Conservation (phyloP, 2,113 vertebrate genomes). For the Thamnophis sirtalis region DNA sequence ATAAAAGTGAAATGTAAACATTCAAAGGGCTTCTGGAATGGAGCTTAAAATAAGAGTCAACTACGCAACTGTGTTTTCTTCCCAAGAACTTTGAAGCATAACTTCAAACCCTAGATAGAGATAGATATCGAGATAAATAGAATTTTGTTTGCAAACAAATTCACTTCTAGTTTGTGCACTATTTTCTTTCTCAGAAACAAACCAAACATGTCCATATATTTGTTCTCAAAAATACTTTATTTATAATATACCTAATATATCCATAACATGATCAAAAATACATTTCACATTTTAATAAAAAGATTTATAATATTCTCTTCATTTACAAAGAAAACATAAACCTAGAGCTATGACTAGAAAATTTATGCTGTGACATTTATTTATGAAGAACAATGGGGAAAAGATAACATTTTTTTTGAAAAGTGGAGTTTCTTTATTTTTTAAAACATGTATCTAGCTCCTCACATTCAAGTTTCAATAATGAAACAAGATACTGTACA, state of each 20-base stretch:
- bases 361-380: conserved; percentile 18
- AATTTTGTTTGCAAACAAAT: background rate
- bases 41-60: background rate
- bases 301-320: conserved; percentile 61
- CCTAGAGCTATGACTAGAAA: conserved; percentile 49
- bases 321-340: conserved; percentile 61
- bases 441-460: background rate
- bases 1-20: background rate
- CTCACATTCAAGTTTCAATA: background rate
- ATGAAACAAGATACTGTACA: conserved; percentile 30
- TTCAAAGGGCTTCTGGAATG: background rate
- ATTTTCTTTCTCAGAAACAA: background rate
- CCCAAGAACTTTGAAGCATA: background rate
- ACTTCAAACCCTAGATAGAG: background rate
- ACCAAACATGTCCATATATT: background rate
- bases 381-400: conserved; percentile 34
- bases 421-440: background rate
- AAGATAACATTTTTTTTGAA: conserved; percentile 22
- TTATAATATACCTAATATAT: conserved; percentile 71
- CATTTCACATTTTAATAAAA: conserved; percentile 71
- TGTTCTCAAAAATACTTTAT: conserved; percentile 79
- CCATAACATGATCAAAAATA: conserved; percentile 76
- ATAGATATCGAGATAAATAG: background rate
- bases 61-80: background rate
- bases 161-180: background rate